Evolutionary conservation across 2,888 invertebrate genomes (phyloP).

Genomic region (Caenorhabditis sp.): DNA sequence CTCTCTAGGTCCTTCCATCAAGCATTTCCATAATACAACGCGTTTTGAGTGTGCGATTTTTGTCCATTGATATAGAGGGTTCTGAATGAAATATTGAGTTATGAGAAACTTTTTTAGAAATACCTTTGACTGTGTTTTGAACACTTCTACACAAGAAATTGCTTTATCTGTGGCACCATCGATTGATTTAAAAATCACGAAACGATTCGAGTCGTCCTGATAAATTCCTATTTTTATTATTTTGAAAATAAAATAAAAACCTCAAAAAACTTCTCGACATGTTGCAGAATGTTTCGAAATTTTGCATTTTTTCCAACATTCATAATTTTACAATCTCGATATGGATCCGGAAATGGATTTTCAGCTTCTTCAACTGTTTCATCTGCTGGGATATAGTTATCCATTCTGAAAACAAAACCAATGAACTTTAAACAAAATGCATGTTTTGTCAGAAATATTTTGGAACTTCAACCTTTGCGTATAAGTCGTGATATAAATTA

Average conservation of each 20-base stretch:
- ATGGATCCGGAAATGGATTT: constrained; percentile 38
- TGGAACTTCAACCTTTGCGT: background rate
- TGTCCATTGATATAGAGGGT: constrained; percentile 35
- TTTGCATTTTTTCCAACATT: constrained; percentile 33
- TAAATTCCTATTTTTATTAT: background rate
- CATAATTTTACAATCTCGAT: constrained; percentile 24
- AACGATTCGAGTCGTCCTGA: constrained; percentile 19
- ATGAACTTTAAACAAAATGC: too few species aligned
- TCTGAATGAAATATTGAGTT: constrained; percentile 6
- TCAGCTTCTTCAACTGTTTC: constrained; percentile 19
- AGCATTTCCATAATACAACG: constrained; percentile 27
- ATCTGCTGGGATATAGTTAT: constrained; percentile 29
- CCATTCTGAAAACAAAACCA: constrained; percentile 18
- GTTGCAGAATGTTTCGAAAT: constrained; percentile 19
- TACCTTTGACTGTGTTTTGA: constrained; percentile 30
- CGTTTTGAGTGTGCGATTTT: constrained; percentile 13
- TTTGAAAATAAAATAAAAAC: too few species aligned
- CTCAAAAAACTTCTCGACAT: constrained; percentile 24
- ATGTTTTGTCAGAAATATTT: background rate
- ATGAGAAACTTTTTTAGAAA: too few species aligned
- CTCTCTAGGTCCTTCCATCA: constrained; percentile 39
- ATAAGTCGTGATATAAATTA: background rate
- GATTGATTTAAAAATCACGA: constrained; percentile 28
- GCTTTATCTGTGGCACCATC: constrained; percentile 35
- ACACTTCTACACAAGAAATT: constrained; percentile 38